Evolutionary conservation across 2,797 vertebrate species (phyloP), one percentile per base, ranked within the genome.

Genomic region (Pelodytes ibericus): DNA sequence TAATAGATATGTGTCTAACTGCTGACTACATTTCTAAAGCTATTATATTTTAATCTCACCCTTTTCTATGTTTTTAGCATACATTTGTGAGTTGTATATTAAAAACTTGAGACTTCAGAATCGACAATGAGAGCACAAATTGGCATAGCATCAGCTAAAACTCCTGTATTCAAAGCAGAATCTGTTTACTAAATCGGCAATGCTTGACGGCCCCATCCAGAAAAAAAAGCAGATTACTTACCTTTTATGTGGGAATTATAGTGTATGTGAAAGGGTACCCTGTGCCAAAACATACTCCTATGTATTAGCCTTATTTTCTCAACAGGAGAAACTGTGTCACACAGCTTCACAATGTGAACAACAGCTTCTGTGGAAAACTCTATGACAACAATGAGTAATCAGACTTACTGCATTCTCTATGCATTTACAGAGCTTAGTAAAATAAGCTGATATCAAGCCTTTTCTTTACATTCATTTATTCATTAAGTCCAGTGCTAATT

Each of bases 281-380:
- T 56, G 74, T 76, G 74, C 74, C 74, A 76, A 75, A 70, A 70
- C 66, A 69, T 53, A 61, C 65, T 76, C 30, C 66, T 70, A 30
- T 70, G 58, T 76, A 56, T 49, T 53, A 76, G 60, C 44, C 59
- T 49, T 61, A 75, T 75, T 75, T 76, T 76, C 66, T 64, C 58
- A 56, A 63, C 74, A 70, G 66, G 58, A 76, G 58, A 26, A 26
- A 71, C 66, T 63, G 58, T 72, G 74, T 76, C 66, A 71, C 65
- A 26, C 66, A 63, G 66, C 66, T 61, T 76, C 47, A 56, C 59
- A 70, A 63, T 59, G 57, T 63, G 59, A 25, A 57, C 59, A 62
- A 30, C 25, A 25, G 31, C 24, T 31, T 41, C 59, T 71, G 66
- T 70, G 59, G 22, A 57, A 24, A 71, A 59, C 72, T 44, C 49